Evolutionary conservation across 2,113 vertebrate species (phyloP).

Genomic region (Salvator merianae): DNA sequence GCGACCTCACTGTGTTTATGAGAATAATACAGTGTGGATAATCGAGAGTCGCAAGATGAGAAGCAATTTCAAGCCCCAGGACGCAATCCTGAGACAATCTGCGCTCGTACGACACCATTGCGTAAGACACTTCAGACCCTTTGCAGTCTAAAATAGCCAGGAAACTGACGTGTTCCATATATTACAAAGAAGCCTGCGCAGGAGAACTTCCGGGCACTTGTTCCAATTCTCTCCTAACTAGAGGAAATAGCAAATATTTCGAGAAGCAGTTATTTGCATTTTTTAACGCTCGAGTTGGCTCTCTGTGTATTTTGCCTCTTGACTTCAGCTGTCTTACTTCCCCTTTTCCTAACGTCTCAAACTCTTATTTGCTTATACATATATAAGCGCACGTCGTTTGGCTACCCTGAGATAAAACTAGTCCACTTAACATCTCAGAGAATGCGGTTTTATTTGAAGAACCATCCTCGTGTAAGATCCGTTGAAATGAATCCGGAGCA

Average conservation of each 20-base stretch:
- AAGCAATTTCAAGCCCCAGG: neutral
- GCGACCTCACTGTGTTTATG: neutral
- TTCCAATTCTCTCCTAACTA: neutral
- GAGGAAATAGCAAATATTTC: neutral
- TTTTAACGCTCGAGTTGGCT: neutral
- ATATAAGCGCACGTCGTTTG: neutral
- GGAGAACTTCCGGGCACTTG: neutral
- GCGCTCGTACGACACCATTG: neutral
- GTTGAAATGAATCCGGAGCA: neutral
- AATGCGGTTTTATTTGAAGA: neutral
- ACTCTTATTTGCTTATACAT: conserved; percentile 39
- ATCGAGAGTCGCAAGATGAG: neutral
- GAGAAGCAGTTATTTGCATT: neutral
- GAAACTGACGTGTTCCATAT: neutral
- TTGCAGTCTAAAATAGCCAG: neutral
- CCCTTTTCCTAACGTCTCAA: conserved; percentile 25
- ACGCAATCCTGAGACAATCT: neutral
- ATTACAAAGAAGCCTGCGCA: neutral
- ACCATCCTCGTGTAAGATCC: neutral
- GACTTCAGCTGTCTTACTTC: conserved; percentile 19
- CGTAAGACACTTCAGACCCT: too few species aligned
- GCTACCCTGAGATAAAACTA: neutral
- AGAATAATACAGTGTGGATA: neutral
- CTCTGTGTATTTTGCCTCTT: neutral
- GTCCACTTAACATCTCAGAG: neutral